These are phyloP conservation scores for Austrofundulus limnaeus DNA, from an alignment of 2,113 vertebrate species.

Conservation along the genomic window DNA sequence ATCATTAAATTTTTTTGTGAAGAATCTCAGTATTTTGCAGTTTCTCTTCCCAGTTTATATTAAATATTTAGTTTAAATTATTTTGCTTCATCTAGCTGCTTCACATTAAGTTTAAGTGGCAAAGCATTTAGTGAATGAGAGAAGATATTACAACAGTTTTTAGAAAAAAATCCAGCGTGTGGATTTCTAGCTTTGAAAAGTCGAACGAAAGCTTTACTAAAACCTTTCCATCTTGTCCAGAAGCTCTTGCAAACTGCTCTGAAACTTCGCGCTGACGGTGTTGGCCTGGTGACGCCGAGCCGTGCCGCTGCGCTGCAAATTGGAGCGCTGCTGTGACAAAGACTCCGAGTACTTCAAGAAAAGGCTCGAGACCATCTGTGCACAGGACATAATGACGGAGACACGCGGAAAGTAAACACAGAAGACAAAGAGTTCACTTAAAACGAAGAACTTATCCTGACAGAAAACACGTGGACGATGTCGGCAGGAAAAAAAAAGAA, in stretches of 20 bases:
- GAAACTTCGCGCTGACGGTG: constrained; percentile 92
- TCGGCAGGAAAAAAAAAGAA: neutral
- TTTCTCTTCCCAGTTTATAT: neutral
- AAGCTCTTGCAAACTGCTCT: constrained; percentile 92
- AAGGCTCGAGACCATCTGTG: constrained; percentile 90
- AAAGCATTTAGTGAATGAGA: neutral
- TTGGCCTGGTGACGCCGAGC: constrained; percentile 87
- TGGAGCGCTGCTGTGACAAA: constrained; percentile 82
- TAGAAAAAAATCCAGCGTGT: neutral
- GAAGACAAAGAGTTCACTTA: neutral
- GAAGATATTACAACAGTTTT: neutral
- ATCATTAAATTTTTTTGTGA: neutral
- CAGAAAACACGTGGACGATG: neutral
- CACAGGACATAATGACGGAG: neutral
- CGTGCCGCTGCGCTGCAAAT: constrained; percentile 82
- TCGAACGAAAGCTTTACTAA: neutral
- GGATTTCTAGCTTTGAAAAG: neutral
- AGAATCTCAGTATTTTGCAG: neutral
- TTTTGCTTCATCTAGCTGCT: neutral
- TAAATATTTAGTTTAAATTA: constrained; percentile 13
- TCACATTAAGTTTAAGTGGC: neutral
- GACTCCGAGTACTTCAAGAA: constrained; percentile 87
- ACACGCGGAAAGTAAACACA: constrained; percentile 10
- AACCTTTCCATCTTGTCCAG: constrained; percentile 96
- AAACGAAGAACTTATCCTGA: neutral